Conservation (phyloP, 2,888 invertebrate species). For the Gari tellinella region DNA sequence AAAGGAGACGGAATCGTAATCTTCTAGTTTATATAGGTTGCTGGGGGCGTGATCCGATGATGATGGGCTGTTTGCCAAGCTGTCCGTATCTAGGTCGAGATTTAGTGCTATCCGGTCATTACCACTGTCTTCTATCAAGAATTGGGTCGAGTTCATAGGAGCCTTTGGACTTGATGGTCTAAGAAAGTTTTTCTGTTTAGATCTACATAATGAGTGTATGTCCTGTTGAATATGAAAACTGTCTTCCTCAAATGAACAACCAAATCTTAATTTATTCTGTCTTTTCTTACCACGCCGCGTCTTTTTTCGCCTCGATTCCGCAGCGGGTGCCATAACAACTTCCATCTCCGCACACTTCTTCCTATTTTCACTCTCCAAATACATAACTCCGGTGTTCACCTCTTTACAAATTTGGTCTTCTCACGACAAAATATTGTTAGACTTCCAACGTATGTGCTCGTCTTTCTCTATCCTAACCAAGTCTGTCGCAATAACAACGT, state of each 20-base stretch:
- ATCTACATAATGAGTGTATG: slow-evolving; percentile 6
- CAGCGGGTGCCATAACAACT: slow-evolving; percentile 31
- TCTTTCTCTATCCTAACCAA: not conserved
- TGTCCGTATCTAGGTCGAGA: not conserved
- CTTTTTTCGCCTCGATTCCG: slow-evolving; percentile 24
- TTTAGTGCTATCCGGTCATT: slow-evolving; percentile 17
- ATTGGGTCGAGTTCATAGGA: slow-evolving; percentile 73
- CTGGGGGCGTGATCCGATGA: slow-evolving; percentile 14
- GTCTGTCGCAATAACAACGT: slow-evolving; percentile 13
- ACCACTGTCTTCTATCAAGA: slow-evolving; percentile 69
- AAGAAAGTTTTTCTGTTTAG: slow-evolving; percentile 21
- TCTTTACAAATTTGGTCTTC: not conserved
- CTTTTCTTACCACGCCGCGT: slow-evolving; percentile 59
- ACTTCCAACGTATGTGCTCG: no score
- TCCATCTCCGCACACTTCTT: slow-evolving; percentile 13
- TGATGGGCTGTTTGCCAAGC: not conserved
- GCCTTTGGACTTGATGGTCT: slow-evolving; percentile 71
- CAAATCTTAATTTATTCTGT: no score
- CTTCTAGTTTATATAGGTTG: not conserved
- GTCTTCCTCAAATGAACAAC: not conserved
- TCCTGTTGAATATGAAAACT: slow-evolving; percentile 8
- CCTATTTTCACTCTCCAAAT: not conserved
- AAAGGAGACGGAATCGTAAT: slow-evolving; percentile 17
- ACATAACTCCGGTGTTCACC: not conserved
- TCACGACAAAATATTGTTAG: not conserved